Evolutionary conservation across 2,888 invertebrate species (phyloP).

Genomic region (Melanophora roralis): DNA sequence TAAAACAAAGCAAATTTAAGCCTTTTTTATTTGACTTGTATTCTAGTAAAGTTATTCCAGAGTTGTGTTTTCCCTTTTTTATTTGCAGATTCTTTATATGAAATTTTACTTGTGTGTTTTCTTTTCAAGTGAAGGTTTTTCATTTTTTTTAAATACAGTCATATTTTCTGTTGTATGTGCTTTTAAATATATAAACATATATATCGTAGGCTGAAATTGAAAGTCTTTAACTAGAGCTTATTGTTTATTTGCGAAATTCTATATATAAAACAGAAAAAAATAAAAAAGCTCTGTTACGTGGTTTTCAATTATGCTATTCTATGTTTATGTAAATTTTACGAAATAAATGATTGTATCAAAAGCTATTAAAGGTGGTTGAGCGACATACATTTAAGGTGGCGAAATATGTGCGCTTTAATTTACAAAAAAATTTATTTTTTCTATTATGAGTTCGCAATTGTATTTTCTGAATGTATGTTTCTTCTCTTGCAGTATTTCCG

Average conservation of each 20-base stretch:
- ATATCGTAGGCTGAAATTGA: no score
- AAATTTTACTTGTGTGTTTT: constrained; percentile 41
- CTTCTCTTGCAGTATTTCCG: background rate
- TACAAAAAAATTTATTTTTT: background rate
- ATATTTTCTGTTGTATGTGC: constrained; percentile 18
- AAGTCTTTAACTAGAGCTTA: no score
- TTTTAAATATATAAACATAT: background rate
- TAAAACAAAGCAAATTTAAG: constrained; percentile 1
- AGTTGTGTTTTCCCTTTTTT: constrained; percentile 31
- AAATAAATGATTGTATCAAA: no score
- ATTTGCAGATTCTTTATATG: background rate
- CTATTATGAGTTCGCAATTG: background rate
- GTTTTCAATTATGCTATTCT: no score
- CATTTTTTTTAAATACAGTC: constrained; percentile 9
- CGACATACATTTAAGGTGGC: no score
- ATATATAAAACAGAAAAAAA: no score
- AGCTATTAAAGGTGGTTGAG: no score
- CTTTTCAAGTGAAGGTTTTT: constrained; percentile 25
- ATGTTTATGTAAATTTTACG: no score
- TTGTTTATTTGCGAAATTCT: no score
- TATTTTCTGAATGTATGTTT: constrained; percentile 6
- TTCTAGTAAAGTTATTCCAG: constrained; percentile 36
- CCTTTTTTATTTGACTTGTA: constrained; percentile 34
- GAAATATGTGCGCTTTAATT: background rate
- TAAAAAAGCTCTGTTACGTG: no score